Evolutionary conservation across 1,140 invertebrate species (phyloP).

Genomic region (Achroia grisella): DNA sequence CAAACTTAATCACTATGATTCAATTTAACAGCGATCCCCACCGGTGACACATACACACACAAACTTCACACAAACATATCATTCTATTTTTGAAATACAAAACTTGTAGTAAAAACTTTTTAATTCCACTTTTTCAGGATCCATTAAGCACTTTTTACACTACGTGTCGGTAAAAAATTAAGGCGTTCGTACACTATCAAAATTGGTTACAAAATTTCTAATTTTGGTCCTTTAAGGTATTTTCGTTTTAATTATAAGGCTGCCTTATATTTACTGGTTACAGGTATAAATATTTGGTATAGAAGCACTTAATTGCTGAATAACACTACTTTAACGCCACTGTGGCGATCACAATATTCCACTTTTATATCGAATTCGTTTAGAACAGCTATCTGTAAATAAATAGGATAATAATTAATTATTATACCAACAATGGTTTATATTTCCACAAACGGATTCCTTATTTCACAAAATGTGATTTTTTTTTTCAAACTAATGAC

Average conservation of each 20-base stretch:
- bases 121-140: neutral
- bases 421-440: neutral
- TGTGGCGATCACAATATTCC: slow-evolving; percentile 53
- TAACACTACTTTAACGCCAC: slow-evolving; percentile 57
- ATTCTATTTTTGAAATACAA: neutral
- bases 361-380: slow-evolving; percentile 20
- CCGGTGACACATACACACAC: slow-evolving; percentile 9
- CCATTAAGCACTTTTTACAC: slow-evolving; percentile 17
- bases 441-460: too few species aligned
- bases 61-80: slow-evolving; percentile 1
- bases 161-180: slow-evolving; percentile 51
- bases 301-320: slow-evolving; percentile 48
- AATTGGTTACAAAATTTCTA: slow-evolving; percentile 56
- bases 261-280: slow-evolving; percentile 35
- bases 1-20: neutral
- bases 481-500: neutral
- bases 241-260: slow-evolving; percentile 46
- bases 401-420: slow-evolving; percentile 9
- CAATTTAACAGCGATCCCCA: slow-evolving; percentile 1
- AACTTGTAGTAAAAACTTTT: too few species aligned
- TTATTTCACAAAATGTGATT: neutral
- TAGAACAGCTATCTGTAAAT: slow-evolving; percentile 23
- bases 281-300: slow-evolving; percentile 48
- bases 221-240: slow-evolving; percentile 62
- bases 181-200: slow-evolving; percentile 51